Evolutionary conservation across 2,888 invertebrate genomes (phyloP).

Genomic region (Apomyelois bistriatella): DNA sequence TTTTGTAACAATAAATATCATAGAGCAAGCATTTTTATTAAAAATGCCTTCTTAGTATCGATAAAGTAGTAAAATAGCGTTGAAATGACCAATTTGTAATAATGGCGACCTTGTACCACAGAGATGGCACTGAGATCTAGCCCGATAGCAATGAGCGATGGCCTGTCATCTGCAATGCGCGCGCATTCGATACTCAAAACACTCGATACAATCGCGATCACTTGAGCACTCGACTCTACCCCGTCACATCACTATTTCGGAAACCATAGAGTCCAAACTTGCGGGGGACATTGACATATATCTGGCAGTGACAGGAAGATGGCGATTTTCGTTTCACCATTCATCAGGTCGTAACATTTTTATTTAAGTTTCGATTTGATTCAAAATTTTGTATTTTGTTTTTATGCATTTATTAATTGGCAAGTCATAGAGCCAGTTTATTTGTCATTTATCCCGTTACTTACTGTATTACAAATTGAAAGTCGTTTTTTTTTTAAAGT

Average conservation of each 20-base stretch:
- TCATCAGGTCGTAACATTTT: neutral
- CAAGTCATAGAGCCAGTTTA: too few relatives aligned
- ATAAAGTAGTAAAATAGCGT: neutral
- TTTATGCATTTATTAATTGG: too few relatives aligned
- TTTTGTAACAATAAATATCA: too few relatives aligned
- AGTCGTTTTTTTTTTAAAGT: too few relatives aligned
- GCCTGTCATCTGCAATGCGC: constrained; percentile 42
- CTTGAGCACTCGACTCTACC: constrained; percentile 19
- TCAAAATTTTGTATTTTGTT: too few relatives aligned
- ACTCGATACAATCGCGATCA: constrained; percentile 37
- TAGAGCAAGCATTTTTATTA: too few relatives aligned
- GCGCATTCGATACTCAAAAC: constrained; percentile 24
- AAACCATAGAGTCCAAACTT: constrained; percentile 26
- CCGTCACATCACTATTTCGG: constrained; percentile 24
- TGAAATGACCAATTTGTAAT: neutral
- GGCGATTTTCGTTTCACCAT: neutral
- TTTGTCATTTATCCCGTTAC: too few relatives aligned
- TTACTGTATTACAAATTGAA: too few relatives aligned
- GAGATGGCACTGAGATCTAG: constrained; percentile 45
- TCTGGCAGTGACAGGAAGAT: neutral
- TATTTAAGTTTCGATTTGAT: too few relatives aligned
- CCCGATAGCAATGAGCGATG: constrained; percentile 53
- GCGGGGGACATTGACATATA: neutral
- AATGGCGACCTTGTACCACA: constrained; percentile 44
- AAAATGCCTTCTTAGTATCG: too few relatives aligned